phyloP scores from a whole-genome alignment of 1,140 invertebrate genomes.

The Drosophila auraria region DNA sequence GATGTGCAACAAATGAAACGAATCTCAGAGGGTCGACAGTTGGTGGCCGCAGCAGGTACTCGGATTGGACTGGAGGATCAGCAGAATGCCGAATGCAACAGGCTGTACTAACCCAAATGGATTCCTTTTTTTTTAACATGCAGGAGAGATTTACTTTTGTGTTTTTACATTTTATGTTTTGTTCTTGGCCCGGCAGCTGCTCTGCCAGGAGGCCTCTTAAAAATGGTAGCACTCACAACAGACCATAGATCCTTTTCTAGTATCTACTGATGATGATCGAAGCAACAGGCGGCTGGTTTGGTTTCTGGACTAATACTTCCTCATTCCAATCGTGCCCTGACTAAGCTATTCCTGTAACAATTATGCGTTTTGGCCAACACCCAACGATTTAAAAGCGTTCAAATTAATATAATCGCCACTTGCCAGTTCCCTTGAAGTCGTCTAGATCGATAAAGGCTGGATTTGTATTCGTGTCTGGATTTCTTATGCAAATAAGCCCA shows the following conservation, averaged over 20 bases:
- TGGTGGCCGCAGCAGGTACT: constrained; percentile 74
- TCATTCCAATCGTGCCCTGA: constrained; percentile 16
- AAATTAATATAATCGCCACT: constrained; percentile 38
- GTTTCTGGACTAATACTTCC: constrained; percentile 11
- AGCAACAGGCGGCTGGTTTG: constrained; percentile 1
- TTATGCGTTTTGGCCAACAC: constrained; percentile 28
- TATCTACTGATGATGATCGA: constrained; percentile 11
- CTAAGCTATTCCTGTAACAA: constrained; percentile 3
- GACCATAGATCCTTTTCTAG: constrained; percentile 16
- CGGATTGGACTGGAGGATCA: constrained; percentile 54
- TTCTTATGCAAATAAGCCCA: constrained; percentile 31
- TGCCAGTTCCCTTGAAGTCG: constrained; percentile 58
- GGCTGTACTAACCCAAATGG: constrained; percentile 66
- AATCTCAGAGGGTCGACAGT: constrained; percentile 69
- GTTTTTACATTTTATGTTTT: constrained; percentile 33
- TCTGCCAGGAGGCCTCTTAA: constrained; percentile 18
- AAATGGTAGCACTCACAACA: constrained; percentile 77
- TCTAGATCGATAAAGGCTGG: constrained; percentile 9
- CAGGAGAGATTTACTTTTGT: constrained; percentile 78
- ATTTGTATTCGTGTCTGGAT: constrained; percentile 41
- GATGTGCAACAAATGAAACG: constrained; percentile 72
- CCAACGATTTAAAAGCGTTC: constrained; percentile 69
- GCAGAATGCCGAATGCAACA: constrained; percentile 62
- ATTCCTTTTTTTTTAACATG: constrained; percentile 69
- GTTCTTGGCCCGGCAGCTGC: constrained; percentile 55